Conservation (phyloP, 2,888 invertebrate species). For the Catocala nupta region DNA sequence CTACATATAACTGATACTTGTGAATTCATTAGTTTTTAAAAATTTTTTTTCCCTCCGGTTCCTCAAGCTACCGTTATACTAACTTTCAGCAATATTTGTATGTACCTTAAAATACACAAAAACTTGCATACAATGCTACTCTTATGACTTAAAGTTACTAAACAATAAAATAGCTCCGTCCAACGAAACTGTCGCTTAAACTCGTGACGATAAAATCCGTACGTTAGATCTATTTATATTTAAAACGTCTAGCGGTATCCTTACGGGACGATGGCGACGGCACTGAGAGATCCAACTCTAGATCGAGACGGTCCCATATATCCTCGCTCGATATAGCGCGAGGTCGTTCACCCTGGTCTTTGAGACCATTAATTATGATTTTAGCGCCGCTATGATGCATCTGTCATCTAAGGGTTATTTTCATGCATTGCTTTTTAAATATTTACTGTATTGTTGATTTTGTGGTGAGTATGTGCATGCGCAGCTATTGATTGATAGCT, state of each 20-base stretch:
- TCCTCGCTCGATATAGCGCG: slow-evolving; percentile 52
- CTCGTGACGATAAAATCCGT: too few relatives aligned
- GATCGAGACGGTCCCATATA: slow-evolving; percentile 33
- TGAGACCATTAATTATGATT: slow-evolving; percentile 33
- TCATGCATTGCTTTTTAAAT: slow-evolving; percentile 3
- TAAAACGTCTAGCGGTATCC: slow-evolving; percentile 9
- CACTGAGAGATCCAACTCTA: slow-evolving; percentile 22
- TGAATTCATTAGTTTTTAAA: too few relatives aligned
- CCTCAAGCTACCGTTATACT: too few relatives aligned
- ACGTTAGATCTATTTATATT: neutral
- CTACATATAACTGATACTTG: too few relatives aligned
- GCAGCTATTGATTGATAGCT: too few relatives aligned
- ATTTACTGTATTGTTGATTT: neutral
- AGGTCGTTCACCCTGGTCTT: slow-evolving; percentile 47
- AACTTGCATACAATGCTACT: too few relatives aligned
- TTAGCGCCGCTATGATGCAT: slow-evolving; percentile 12
- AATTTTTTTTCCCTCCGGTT: too few relatives aligned
- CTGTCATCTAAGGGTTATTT: slow-evolving; percentile 29
- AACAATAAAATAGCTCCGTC: too few relatives aligned
- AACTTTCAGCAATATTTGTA: too few relatives aligned
- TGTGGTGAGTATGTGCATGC: neutral
- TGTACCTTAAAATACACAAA: too few relatives aligned
- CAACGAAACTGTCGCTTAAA: too few relatives aligned
- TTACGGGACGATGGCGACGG: slow-evolving; percentile 4
- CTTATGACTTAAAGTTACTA: too few relatives aligned